These are phyloP conservation scores for Bolborhynchus lineola DNA, from an alignment of 2,113 vertebrate species.

Conservation along the genomic window DNA sequence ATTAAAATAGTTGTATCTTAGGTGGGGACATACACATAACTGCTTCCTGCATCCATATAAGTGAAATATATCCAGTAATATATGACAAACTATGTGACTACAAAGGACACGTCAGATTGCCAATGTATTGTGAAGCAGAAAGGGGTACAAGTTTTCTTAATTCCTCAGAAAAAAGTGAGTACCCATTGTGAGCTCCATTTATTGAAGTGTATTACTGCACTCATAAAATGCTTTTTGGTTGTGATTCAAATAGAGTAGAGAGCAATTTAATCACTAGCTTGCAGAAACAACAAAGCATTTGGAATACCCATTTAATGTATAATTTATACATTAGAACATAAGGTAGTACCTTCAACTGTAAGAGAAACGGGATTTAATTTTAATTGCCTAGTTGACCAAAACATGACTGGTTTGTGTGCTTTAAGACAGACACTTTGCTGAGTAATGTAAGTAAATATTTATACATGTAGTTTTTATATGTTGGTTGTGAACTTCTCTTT, in stretches of 20 bases:
- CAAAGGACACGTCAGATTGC: background rate
- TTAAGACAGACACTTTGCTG: background rate
- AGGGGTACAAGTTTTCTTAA: background rate
- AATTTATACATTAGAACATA: background rate
- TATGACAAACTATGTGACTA: background rate
- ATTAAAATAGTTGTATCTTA: background rate
- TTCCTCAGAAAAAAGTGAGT: background rate
- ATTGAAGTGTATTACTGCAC: conserved; percentile 13
- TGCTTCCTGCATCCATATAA: background rate
- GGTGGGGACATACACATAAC: background rate
- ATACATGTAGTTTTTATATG: background rate
- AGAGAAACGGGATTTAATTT: background rate
- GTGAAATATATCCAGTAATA: background rate
- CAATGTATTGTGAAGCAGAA: background rate
- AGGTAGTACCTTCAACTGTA: background rate
- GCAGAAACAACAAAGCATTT: background rate
- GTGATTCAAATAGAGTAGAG: background rate
- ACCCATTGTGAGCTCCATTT: background rate
- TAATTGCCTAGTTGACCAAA: background rate
- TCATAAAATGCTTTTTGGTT: conserved; percentile 25
- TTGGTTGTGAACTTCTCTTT: background rate
- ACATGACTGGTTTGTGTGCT: background rate
- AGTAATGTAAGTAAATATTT: background rate
- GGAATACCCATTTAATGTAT: background rate
- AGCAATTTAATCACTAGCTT: background rate